A percentile compares a stretch with the other conserved stretches of the same genome.
Conservation (phyloP, 2,113 vertebrate genomes). For the Tachysurus fulvidraco region DNA sequence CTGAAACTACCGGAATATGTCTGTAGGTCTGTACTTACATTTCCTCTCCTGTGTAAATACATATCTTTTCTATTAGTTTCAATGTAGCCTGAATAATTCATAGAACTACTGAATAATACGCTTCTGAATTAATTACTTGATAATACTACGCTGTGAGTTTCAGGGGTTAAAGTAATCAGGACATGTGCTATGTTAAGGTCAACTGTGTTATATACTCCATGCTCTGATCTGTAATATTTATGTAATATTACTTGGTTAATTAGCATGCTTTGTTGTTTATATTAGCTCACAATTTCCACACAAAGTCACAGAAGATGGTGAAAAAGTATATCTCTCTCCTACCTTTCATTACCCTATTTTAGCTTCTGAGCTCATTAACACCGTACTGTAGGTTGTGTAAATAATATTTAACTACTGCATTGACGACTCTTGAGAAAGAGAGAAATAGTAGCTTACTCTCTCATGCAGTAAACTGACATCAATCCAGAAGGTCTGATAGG, state of each 20-base stretch:
- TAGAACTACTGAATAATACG: not conserved
- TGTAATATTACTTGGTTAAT: not conserved
- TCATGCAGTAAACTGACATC: not conserved
- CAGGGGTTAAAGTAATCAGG: not conserved
- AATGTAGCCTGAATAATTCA: conserved; percentile 16
- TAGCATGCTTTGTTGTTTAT: not conserved
- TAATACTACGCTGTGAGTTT: not conserved
- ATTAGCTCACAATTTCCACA: not conserved
- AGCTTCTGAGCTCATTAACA: not conserved
- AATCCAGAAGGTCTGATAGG: not conserved
- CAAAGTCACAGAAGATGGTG: not conserved
- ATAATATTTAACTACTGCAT: not conserved
- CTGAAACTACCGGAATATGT: not conserved
- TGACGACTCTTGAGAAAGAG: not conserved
- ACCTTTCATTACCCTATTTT: not conserved
- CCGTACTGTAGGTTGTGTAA: not conserved
- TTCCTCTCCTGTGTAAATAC: not conserved
- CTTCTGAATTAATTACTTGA: not conserved
- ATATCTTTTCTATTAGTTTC: not conserved
- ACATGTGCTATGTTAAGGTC: not conserved
- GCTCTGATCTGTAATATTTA: not conserved
- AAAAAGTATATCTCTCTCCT: not conserved
- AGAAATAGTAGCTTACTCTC: not conserved
- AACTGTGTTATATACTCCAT: not conserved
- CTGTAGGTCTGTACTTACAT: not conserved